phyloP scores from a whole-genome alignment of 2,888 invertebrate species.

The Callyntrura sp. region DNA sequence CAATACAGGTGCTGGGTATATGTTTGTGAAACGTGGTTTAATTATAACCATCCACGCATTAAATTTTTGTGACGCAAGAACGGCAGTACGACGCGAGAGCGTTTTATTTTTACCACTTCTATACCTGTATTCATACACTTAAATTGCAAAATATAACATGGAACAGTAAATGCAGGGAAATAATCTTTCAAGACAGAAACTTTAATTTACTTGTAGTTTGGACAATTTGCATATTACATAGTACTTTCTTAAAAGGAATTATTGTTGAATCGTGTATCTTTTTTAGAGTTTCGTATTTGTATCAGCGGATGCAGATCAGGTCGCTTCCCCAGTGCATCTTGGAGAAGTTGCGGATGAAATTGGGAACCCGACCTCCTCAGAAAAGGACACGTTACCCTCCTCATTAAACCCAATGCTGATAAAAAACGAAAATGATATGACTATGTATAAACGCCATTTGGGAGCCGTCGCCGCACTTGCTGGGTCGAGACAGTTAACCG shows the following conservation, averaged over 20 bases:
- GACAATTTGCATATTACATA: no score
- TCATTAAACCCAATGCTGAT: conserved; percentile 25
- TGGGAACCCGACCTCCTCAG: conserved; percentile 49
- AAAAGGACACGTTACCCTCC: conserved; percentile 19
- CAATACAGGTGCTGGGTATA: no score
- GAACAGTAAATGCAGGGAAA: no score
- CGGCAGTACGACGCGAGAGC: neutral
- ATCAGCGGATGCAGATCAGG: conserved; percentile 51
- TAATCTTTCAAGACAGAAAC: no score
- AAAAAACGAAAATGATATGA: conserved; percentile 39
- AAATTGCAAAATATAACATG: no score
- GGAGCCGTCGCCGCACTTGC: conserved; percentile 72
- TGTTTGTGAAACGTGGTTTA: no score
- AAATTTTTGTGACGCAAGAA: neutral
- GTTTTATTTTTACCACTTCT: no score
- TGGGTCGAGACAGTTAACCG: conserved; percentile 54
- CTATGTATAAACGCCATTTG: conserved; percentile 65
- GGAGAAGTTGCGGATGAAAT: conserved; percentile 69
- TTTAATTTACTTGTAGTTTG: no score
- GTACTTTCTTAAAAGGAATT: no score
- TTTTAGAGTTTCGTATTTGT: conserved; percentile 49
- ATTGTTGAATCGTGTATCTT: neutral
- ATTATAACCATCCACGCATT: neutral
- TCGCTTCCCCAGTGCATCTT: neutral
- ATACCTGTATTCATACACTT: no score